Base-by-base conservation (phyloP, 2,888 invertebrate species). In the Bombyx huttoni region DNA sequence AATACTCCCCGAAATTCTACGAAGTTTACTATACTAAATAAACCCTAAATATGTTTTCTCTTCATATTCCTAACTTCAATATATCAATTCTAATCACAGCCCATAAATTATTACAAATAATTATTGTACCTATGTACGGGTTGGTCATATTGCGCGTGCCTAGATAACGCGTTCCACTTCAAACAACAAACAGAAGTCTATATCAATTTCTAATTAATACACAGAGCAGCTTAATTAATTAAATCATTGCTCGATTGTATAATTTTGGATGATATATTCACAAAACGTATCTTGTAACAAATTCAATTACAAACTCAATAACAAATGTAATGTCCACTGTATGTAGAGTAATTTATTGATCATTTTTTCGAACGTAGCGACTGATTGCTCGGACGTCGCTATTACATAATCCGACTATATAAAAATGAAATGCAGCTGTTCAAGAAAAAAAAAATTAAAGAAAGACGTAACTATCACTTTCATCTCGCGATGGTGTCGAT, bases 381-480 rank as follows among this genome's bases (percentile, higher is more conserved):
- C 7, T 40, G 12, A 0, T 1, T 40, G 1, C 1, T 40, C n/a
- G n/a, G n/a, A n/a, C n/a, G n/a, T n/a, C 40, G 1, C 8, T 40
- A 12, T 40, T 40, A 40, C 40, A 40, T 12, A 24, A 24, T 24
- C 24, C 24, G 12, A 40, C 40, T 40, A 10, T 7, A 8, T 8
- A 10, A 40, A 40, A 40, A 40, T 6, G 40, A 10, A 12, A 10
- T 49, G 24, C 45, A 40, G 14, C 40, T 7, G 6, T 12, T 7
- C 7, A 13, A 49, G 3, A 24, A 24, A 24, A 24, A 24, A 24
- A 24, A 24, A 24, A 1, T n/a, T n/a, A 24, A 24, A 24, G 24
- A 24, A 35, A 34, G 13, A 35, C 35, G 34, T 34, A 34, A 52
- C 52, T 73, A 68, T 80, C 74, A 73, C 79, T 77, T 80, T 78